These are phyloP conservation scores for Pristionchus fissidentatus DNA, from an alignment of 2,888 invertebrate species.

Conservation along the genomic window DNA sequence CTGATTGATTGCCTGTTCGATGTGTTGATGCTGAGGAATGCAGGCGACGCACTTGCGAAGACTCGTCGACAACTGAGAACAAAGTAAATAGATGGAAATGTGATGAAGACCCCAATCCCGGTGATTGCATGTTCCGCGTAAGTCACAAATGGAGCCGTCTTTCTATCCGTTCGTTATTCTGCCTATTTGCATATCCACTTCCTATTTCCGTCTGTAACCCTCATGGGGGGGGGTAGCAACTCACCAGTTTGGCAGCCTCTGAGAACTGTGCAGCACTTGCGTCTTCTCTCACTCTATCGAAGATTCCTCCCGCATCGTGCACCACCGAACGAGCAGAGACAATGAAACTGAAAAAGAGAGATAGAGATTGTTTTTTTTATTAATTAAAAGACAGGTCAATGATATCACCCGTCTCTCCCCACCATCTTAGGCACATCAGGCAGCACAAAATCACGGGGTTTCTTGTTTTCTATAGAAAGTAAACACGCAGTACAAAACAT, in stretches of 20 bases:
- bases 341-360: slow-evolving; percentile 54
- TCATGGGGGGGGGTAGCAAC: slow-evolving; percentile 82
- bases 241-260: slow-evolving; percentile 73
- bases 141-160: no score
- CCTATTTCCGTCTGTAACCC: slow-evolving; percentile 85
- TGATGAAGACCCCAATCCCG: no score
- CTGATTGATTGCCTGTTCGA: slow-evolving; percentile 83
- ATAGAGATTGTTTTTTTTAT: background rate
- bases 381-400: no score
- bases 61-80: slow-evolving; percentile 76
- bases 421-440: background rate
- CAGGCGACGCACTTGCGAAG: slow-evolving; percentile 89
- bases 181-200: slow-evolving; percentile 68
- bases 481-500: no score
- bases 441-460: background rate
- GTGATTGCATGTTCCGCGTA: no score
- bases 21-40: slow-evolving; percentile 92
- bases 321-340: slow-evolving; percentile 71
- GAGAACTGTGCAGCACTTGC: slow-evolving; percentile 60
- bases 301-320: slow-evolving; percentile 71
- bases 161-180: background rate
- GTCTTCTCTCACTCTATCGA: slow-evolving; percentile 69
- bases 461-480: no score
- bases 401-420: no score
- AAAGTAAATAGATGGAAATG: no score